Base-by-base conservation (phyloP, 2,113 vertebrate genomes). In the Erpornis zantholeuca region DNA sequence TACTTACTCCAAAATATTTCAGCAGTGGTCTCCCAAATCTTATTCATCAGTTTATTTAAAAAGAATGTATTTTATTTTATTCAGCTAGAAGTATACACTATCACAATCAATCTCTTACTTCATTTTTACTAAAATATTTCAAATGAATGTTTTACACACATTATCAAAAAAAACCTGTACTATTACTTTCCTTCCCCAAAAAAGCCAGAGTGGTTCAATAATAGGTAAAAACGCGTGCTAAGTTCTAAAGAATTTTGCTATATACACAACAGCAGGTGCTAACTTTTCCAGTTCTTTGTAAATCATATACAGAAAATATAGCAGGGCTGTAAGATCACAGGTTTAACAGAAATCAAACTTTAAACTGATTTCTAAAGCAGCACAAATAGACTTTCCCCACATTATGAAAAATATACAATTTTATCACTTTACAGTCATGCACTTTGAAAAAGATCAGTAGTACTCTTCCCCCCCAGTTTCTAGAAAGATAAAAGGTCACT, bases 121-220 rank as follows among this genome's bases (percentile, higher is more conserved):
- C 96, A 95, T 97, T 95, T 97, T 97, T 98, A 98, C 98, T 98
- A 98, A 98, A 98, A 98, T 98, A 98, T 98, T 96, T 98, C 97
- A 98, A 96, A 98, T 97, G 35, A 98, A 82, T 95, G 97, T 98
- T 96, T 98, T 97, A 98, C 98, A 98, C 98, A 97, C 98, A 94
- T 97, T 98, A 98, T 98, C 97, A 98, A 98, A 98, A 98, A 97
- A 98, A 96, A 96, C 90, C 90, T 96, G 92, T 96, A 97, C 96
- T 97, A 86, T 94, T 96, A 93, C 87, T 94, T 92, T 94, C 64
- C 93, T 79, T 92, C 90, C 88, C 88, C 72, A 35, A 71, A 94
- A 96, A 97, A 97, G 95, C 97, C 93, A 95, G 88, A 97, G 97
- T 97, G 97, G 95, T 97, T 97, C 88, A 90, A 82, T 77, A 95